Percentiles rank a stretch among this genome's conserved stretches.
These are phyloP conservation scores for Cryptotis parvus DNA, from an alignment of 2,113 vertebrate genomes.

Conservation along the genomic window DNA sequence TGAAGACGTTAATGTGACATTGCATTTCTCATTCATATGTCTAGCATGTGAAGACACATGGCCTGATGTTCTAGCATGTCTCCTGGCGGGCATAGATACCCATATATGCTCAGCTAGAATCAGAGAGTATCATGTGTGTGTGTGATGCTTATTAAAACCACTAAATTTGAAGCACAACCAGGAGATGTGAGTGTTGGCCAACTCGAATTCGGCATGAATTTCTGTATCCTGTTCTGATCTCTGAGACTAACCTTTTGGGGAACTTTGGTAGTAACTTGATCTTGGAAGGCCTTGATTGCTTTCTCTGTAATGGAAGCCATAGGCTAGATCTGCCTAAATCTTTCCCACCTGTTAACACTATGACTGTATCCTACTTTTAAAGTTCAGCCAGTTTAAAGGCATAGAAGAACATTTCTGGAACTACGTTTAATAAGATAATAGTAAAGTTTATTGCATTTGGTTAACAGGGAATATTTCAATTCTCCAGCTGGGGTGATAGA, in stretches of 20 bases:
- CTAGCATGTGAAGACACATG: not conserved
- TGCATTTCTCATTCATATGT: not conserved
- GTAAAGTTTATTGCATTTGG: not conserved
- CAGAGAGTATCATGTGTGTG: not conserved
- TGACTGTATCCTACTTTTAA: not conserved
- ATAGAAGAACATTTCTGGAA: not conserved
- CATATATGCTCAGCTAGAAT: conserved; percentile 16
- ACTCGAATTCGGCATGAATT: conserved; percentile 7
- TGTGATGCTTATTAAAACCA: conserved; percentile 5
- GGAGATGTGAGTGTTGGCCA: not conserved
- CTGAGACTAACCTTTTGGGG: not conserved
- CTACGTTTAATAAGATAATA: not conserved
- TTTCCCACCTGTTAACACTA: not conserved
- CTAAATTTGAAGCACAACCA: not conserved
- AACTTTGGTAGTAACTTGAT: not conserved
- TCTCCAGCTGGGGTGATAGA: not conserved
- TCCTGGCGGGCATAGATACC: not conserved
- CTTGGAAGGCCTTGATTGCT: conserved; percentile 4
- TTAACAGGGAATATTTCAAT: conserved; percentile 8
- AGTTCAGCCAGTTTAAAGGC: not conserved
- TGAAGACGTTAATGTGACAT: not conserved
- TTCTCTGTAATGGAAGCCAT: not conserved
- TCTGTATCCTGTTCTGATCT: not conserved
- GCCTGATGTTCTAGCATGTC: not conserved
- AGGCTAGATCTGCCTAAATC: not conserved